Evolutionary conservation across 2,797 vertebrate genomes (phyloP).

Genomic region (Mus minutoides): DNA sequence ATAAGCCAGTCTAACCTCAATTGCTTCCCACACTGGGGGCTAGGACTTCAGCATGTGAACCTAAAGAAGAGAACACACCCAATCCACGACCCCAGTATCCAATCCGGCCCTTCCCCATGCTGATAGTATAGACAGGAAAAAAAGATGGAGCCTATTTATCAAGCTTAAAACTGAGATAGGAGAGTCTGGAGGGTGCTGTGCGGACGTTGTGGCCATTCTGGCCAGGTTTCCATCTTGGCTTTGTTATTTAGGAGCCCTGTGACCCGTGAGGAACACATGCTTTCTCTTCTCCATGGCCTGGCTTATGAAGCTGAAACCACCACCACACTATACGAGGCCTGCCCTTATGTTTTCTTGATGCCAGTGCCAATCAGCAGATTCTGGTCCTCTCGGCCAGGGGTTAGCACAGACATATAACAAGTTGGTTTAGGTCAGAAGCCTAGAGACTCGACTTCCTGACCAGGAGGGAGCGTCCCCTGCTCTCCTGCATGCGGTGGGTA

Average conservation of each 20-base stretch:
- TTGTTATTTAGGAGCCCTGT: too few relatives aligned
- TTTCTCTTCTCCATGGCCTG: not conserved
- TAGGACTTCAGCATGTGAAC: not conserved
- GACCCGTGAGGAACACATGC: too few relatives aligned
- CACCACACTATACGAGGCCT: not conserved
- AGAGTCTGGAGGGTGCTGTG: not conserved
- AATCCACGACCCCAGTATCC: not conserved
- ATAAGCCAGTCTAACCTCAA: not conserved
- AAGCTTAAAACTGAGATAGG: not conserved
- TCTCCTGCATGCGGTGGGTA: not conserved
- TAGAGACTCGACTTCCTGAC: not conserved
- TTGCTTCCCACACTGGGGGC: not conserved
- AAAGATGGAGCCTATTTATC: not conserved
- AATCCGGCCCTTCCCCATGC: not conserved
- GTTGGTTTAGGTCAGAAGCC: not conserved
- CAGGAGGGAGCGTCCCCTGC: not conserved
- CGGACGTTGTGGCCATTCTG: not conserved
- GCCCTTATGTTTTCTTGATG: not conserved
- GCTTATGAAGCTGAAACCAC: not conserved
- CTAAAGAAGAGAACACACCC: not conserved
- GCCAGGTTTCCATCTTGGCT: not conserved
- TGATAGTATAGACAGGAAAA: not conserved
- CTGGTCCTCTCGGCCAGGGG: not conserved
- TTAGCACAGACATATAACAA: not conserved
- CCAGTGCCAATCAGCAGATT: too few relatives aligned